phyloP scores from a whole-genome alignment of 2,797 vertebrate species.

The Apogon hyalosoma region DNA sequence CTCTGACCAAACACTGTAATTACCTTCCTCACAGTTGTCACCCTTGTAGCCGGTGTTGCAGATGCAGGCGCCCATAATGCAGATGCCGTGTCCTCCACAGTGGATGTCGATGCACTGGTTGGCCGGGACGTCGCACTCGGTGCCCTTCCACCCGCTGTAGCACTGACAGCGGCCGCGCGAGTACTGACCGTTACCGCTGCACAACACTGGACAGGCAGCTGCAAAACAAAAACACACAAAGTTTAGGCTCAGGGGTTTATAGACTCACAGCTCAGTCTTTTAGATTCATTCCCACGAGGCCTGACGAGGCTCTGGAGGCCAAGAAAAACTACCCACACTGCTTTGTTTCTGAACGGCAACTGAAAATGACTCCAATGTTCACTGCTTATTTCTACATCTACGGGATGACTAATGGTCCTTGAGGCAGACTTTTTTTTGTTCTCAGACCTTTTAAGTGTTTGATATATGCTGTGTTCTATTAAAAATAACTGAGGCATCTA shows the following conservation, averaged over 20 bases:
- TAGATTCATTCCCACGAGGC: background rate
- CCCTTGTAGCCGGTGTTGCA: constrained; percentile 98
- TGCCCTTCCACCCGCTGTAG: constrained; percentile 98
- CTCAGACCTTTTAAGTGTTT: too few relatives aligned
- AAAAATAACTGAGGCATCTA: too few relatives aligned
- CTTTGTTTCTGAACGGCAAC: too few relatives aligned
- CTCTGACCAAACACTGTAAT: constrained; percentile 19
- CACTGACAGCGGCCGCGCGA: constrained; percentile 97
- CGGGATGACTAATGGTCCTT: too few relatives aligned
- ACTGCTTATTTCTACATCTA: too few relatives aligned
- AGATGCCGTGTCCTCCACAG: constrained; percentile 95
- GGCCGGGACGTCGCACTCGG: constrained; percentile 93
- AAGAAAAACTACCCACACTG: too few relatives aligned
- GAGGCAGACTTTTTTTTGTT: too few relatives aligned
- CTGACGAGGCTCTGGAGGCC: too few relatives aligned
- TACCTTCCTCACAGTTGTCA: constrained; percentile 98
- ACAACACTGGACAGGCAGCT: constrained; percentile 96
- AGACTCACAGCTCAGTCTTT: background rate
- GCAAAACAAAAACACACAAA: constrained; percentile 31
- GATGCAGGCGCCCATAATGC: constrained; percentile 93
- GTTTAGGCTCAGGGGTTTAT: background rate
- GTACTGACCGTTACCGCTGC: constrained; percentile 97
- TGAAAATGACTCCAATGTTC: too few relatives aligned
- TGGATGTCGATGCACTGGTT: constrained; percentile 96
- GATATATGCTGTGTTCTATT: too few relatives aligned